phyloP scores from a whole-genome alignment of 2,888 invertebrate species.

The Mellilla xanthometata region DNA sequence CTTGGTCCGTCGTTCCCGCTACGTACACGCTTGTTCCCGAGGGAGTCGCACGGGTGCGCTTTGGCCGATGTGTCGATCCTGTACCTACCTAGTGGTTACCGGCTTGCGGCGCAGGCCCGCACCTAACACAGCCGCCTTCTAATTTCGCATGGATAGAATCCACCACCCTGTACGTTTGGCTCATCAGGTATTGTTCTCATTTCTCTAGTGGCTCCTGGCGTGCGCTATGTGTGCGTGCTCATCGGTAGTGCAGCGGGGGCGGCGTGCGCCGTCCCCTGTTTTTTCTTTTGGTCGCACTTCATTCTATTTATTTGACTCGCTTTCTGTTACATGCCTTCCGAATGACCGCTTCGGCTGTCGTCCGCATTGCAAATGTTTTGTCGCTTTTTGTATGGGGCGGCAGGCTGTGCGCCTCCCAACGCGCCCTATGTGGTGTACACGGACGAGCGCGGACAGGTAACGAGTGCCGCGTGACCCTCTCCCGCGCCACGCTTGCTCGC shows the following conservation, averaged over 20 bases:
- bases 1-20: constrained; percentile 80
- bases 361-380: constrained; percentile 75
- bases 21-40: constrained; percentile 80
- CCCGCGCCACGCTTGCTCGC: constrained; percentile 21
- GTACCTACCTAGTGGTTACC: constrained; percentile 68
- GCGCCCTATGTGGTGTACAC: constrained; percentile 97
- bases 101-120: constrained; percentile 77
- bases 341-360: constrained; percentile 81
- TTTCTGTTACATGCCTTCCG: constrained; percentile 83
- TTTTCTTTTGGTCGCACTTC: constrained; percentile 69
- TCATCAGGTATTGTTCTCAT: constrained; percentile 81
- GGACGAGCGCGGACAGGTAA: constrained; percentile 98
- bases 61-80: constrained; percentile 76
- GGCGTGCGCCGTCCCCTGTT: constrained; percentile 59
- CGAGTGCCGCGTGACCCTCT: constrained; percentile 68
- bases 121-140: constrained; percentile 81
- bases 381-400: constrained; percentile 77
- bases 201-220: constrained; percentile 76
- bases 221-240: constrained; percentile 76
- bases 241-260: constrained; percentile 64
- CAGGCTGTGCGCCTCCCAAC: constrained; percentile 90
- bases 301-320: constrained; percentile 78
- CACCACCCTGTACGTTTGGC: constrained; percentile 81
- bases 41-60: constrained; percentile 78
- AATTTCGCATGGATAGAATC: constrained; percentile 81